Evolutionary conservation across 2,113 vertebrate genomes (phyloP).

Genomic region (Ploceus nigricollis): DNA sequence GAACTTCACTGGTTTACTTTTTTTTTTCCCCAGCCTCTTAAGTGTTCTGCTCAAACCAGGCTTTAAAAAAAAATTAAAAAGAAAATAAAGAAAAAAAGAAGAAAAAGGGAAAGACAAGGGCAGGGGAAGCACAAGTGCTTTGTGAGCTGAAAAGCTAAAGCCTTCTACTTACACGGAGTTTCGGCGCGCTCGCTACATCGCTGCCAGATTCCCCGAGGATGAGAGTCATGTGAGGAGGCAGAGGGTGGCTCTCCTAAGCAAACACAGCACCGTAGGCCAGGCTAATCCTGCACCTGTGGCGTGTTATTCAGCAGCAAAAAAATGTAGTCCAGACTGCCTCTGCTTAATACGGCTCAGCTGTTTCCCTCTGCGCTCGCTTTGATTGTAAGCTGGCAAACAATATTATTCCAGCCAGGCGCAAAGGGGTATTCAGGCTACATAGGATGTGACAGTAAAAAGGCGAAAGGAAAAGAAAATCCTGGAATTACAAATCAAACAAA

Average conservation of each 20-base stretch:
- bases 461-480: constrained; percentile 42
- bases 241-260: constrained; percentile 67
- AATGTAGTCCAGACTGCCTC: constrained; percentile 48
- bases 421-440: constrained; percentile 18
- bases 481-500: constrained; percentile 21
- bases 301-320: constrained; percentile 71
- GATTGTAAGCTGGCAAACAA: constrained; percentile 68
- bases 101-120: rapidly evolving
- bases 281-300: constrained; percentile 87
- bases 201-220: constrained; percentile 40
- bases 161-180: constrained; percentile 49
- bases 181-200: not conserved
- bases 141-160: constrained; percentile 35
- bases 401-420: constrained; percentile 43
- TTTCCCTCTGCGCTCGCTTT: constrained; percentile 67
- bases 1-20: not conserved
- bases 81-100: not conserved
- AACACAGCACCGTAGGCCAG: constrained; percentile 64
- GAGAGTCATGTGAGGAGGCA: constrained; percentile 72
- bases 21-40: not conserved
- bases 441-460: constrained; percentile 59
- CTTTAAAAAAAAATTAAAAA: not conserved
- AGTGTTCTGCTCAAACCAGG: not conserved
- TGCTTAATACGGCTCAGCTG: constrained; percentile 79
- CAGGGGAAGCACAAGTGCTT: not conserved